Percentiles rank a stretch among this genome's conserved stretches.
These are phyloP conservation scores for Pogonus chalceus DNA, from an alignment of 1,140 invertebrate genomes.

Conservation along the genomic window DNA sequence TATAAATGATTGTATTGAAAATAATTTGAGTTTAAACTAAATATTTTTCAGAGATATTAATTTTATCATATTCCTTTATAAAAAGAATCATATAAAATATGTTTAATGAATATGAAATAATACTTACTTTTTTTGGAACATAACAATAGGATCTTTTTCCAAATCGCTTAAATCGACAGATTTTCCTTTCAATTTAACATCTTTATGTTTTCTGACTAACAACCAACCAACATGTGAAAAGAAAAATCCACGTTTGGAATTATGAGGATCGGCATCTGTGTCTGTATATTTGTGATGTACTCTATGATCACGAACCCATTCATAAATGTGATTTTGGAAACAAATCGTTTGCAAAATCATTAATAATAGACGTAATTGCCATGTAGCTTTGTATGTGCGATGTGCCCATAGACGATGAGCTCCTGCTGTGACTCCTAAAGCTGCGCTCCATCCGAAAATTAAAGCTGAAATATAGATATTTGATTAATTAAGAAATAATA, in stretches of 20 bases:
- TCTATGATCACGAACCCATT: constrained; percentile 76
- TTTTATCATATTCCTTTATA: no score
- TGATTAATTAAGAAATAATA: neutral
- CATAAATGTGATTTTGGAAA: constrained; percentile 54
- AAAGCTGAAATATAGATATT: constrained; percentile 26
- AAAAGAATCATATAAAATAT: no score
- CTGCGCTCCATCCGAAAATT: constrained; percentile 35
- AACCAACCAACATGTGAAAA: constrained; percentile 92
- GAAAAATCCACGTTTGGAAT: constrained; percentile 76
- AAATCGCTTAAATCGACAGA: constrained; percentile 73
- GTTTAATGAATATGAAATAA: no score
- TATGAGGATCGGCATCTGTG: constrained; percentile 85
- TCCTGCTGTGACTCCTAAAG: constrained; percentile 73
- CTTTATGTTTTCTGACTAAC: constrained; percentile 73
- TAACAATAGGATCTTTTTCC: constrained; percentile 57
- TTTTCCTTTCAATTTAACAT: constrained; percentile 70
- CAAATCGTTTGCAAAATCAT: constrained; percentile 59
- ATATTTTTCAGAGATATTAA: no score
- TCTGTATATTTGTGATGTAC: constrained; percentile 89
- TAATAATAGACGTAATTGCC: constrained; percentile 64
- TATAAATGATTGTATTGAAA: no score
- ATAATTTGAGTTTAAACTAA: no score
- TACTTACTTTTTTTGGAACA: constrained; percentile 47
- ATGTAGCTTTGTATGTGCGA: constrained; percentile 73
- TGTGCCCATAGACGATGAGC: constrained; percentile 86